Evolutionary conservation across 2,113 vertebrate species (phyloP), one percentile per base, ranked within the genome.

Genomic region (Pyrgilauda ruficollis): DNA sequence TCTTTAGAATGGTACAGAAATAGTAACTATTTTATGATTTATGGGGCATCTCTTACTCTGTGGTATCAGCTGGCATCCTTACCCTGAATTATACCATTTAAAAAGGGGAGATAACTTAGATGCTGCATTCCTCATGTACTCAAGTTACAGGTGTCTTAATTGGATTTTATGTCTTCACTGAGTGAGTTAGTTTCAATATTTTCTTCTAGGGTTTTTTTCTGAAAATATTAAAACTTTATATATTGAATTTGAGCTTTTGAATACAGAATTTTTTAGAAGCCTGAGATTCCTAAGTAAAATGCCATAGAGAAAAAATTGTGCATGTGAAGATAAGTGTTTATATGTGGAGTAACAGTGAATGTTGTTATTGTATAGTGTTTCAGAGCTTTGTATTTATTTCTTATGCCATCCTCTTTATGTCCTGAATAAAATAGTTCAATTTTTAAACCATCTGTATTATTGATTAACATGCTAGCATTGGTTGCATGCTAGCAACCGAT

Each of bases 1-100:
- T 92, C 86, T 92, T 95, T 84, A 78, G 43, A 75, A 50, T 66
- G 75, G 70, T 87, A 96, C 31, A 82, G n/a, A 89, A 93, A 81
- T 66, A 82, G 53, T 77, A 81, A 59, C 47, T 49, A 37, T 30
- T 59, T 63, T 80, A 53, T 83, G 62, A 77, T 90, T 86, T 86
- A 58, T 62, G 31, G 16, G 22, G n/a, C 7, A 86, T 2, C 19
- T 88, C 72, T 90, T 80, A 77, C 41, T 90, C 35, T 83, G 28
- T 90, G 58, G 28, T 73, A 83, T 69, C 63, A 90, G 55, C 37
- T 93, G 67, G 30, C 33, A 68, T 58, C 64, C 31, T 75, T 68
- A 79, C 37, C 21, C 70, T 79, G 58, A 67, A 90, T 58, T 41
- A 23, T 39, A 2, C 46, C 2, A 1, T n/a, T 86, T 92, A 44